Percentiles rank a stretch among this genome's conserved stretches.
Evolutionary conservation across 2,797 vertebrate species (phyloP).

Genomic region (Pseudomugil gertrudae): DNA sequence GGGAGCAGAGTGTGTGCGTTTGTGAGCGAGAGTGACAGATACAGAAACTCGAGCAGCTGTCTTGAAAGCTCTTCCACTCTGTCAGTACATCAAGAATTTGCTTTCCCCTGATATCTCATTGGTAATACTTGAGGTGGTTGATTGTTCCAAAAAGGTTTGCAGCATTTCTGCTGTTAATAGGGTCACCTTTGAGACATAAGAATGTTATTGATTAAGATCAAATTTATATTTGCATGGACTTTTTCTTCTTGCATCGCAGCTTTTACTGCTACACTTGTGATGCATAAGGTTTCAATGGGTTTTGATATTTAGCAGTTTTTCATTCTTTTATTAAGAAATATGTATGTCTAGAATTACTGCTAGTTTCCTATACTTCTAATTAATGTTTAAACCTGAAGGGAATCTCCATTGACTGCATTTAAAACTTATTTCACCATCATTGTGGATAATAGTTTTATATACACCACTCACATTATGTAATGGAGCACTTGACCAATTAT

Average conservation of each 20-base stretch:
- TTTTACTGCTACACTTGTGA: neutral
- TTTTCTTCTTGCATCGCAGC: neutral
- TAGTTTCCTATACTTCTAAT: too few relatives aligned
- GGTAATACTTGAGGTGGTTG: constrained; percentile 31
- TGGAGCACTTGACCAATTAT: neutral
- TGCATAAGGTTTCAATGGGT: neutral
- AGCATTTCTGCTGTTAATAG: constrained; percentile 27
- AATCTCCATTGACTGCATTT: neutral
- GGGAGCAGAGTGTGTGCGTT: constrained; percentile 50
- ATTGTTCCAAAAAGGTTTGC: constrained; percentile 34
- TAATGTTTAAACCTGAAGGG: too few relatives aligned
- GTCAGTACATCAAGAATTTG: constrained; percentile 68
- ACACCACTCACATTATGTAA: neutral
- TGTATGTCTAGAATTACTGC: neutral
- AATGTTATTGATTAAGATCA: constrained; percentile 15
- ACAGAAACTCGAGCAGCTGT: constrained; percentile 76
- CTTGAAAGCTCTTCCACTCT: constrained; percentile 70
- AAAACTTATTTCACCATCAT: neutral
- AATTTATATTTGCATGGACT: neutral
- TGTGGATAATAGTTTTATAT: neutral
- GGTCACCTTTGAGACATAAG: constrained; percentile 11
- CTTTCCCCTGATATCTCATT: constrained; percentile 48
- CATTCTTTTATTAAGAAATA: neutral
- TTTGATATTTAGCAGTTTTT: neutral
- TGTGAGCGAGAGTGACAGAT: constrained; percentile 63